Evolutionary conservation across 2,888 invertebrate genomes (phyloP).

Genomic region (Cataglyphis cursor): DNA sequence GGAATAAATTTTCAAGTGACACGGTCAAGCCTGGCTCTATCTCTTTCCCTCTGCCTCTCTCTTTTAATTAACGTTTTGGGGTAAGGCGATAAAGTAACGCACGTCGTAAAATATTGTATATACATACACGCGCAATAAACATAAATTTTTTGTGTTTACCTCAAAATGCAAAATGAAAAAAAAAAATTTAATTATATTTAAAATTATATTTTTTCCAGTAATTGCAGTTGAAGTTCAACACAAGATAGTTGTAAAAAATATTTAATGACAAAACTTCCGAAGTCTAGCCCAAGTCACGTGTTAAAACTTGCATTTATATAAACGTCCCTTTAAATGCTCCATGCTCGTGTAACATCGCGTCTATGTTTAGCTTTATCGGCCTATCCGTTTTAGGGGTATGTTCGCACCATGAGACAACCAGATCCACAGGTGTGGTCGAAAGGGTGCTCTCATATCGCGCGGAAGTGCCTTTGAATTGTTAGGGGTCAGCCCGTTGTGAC

Average conservation of each 20-base stretch:
- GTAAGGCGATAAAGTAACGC: conserved; percentile 4
- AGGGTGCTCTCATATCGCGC: conserved; percentile 71
- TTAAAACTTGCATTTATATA: not conserved
- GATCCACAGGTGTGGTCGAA: conserved; percentile 76
- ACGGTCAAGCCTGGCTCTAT: not conserved
- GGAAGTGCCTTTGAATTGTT: conserved; percentile 71
- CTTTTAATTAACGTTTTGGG: not conserved
- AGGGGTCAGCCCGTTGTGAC: conserved; percentile 56
- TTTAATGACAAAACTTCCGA: not conserved
- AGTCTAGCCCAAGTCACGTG: not conserved
- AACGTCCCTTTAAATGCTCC: not conserved
- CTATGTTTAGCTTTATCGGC: conserved; percentile 44
- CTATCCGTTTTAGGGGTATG: conserved; percentile 7
- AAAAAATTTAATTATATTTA: not conserved
- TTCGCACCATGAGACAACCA: conserved; percentile 58
- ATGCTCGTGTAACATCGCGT: not conserved
- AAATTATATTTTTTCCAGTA: not conserved
- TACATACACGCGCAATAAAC: not conserved
- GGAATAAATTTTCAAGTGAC: conserved; percentile 18
- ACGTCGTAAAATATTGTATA: not conserved
- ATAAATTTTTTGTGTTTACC: conserved; percentile 13
- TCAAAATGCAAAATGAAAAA: not conserved
- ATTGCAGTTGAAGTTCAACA: not conserved
- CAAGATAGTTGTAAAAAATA: not conserved
- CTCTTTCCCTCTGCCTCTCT: not conserved